Base-by-base conservation (phyloP, 2,888 invertebrate genomes). In the Andrena bicolor region DNA sequence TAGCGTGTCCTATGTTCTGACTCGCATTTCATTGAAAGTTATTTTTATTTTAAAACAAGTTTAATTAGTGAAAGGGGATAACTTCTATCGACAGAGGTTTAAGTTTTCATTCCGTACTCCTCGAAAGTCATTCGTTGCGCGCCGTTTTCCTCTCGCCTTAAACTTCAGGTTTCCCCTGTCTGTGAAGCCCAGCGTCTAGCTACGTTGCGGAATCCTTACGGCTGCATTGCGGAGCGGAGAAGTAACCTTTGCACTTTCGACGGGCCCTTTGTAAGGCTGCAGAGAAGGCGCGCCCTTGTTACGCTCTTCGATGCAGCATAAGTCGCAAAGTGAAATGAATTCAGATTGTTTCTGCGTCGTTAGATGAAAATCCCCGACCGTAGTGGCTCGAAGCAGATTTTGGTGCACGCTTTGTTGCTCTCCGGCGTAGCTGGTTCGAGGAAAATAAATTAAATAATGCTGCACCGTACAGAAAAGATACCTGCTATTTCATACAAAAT, bases 171-270 rank as follows among this genome's bases (percentile, higher is more conserved):
- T 83, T 77, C 82, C 13, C 53, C n/a, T 1, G 63, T 28, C 66
- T 26, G 30, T 20, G 76, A 83, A 83, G 70, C 73, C 73, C 77
- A 41, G 41, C 61, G 73, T 78, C 76, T 63, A 58, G 64, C 26
- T 73, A 70, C 70, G 66, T 53, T 68, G 35, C 13, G 70, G 81
- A 87, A 83, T 69, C 84, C 86, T 80, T 88, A 83, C 23, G 74
- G 71, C 65, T 78, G 71, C 81, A 61, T 73, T 48, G 53, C 70
- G 41, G 73, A 76, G 60, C 48, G 66, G 23, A 58, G 73, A 32
- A 48, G 73, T 80, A 84, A 85, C 73, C 79, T 70, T 66, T 76
- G 80, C 83, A 70, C 84, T 82, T 80, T 73, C 60, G 73, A 60
- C 73, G 70, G 66, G 28, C 32, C 78, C 51, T 80, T 80, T 80